Evolutionary conservation across 2,888 invertebrate species (phyloP).

Genomic region (Drosophila mettleri): DNA sequence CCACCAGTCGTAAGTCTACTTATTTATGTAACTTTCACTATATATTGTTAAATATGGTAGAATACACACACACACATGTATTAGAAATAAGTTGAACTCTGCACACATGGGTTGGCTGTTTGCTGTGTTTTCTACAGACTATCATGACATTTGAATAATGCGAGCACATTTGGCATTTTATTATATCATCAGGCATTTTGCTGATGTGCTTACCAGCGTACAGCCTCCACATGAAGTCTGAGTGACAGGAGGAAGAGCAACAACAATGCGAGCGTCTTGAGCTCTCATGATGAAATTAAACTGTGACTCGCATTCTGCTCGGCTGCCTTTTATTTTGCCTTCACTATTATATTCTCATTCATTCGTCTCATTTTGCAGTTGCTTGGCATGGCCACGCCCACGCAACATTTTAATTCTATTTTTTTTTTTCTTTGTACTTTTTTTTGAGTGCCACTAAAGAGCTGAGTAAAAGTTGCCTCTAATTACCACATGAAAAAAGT

Average conservation of each 20-base stretch:
- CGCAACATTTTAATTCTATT: not conserved
- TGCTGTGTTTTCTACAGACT: conserved; percentile 42
- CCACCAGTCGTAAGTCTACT: conserved; percentile 5
- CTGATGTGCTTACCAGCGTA: conserved; percentile 58
- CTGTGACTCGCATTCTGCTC: conserved; percentile 51
- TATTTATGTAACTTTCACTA: conserved; percentile 2
- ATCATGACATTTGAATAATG: conserved; percentile 80
- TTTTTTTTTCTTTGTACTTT: not conserved
- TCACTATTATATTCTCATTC: conserved; percentile 61
- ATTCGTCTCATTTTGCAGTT: conserved; percentile 52
- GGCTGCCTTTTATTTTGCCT: conserved; percentile 61
- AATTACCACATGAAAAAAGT: conserved; percentile 60
- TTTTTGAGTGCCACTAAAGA: not conserved
- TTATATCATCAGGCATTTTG: conserved; percentile 76
- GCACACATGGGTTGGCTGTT: conserved; percentile 1
- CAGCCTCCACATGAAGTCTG: not conserved
- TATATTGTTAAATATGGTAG: conserved; percentile 3
- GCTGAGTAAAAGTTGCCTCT: conserved; percentile 37
- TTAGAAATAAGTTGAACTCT: conserved; percentile 11
- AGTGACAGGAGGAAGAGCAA: not conserved
- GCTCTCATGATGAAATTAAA: conserved; percentile 71
- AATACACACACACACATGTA: conserved; percentile 1
- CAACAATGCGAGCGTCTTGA: conserved; percentile 29
- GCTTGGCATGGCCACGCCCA: conserved; percentile 31
- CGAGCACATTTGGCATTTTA: conserved; percentile 77